A percentile compares a stretch with the other conserved stretches of the same genome.
Evolutionary conservation across 1,140 invertebrate species (phyloP).

Genomic region (Trichogramma pretiosum): DNA sequence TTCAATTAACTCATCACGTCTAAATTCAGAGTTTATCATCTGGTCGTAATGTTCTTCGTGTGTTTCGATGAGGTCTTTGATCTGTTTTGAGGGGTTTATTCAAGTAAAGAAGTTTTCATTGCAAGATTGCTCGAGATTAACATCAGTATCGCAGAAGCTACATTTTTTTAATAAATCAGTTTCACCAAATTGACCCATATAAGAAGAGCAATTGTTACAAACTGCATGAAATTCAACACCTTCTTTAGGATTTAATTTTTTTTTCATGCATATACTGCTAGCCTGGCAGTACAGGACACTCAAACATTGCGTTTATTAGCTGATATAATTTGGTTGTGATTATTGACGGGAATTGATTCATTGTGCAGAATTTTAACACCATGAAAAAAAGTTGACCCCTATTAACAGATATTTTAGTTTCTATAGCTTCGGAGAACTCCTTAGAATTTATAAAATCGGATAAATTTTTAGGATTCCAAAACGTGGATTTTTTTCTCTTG

Average conservation of each 20-base stretch:
- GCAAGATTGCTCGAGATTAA: background rate
- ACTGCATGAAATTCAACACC: conserved; percentile 5
- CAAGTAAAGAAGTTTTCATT: background rate
- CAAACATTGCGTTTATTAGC: conserved; percentile 5
- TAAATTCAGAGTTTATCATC: background rate
- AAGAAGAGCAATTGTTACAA: conserved; percentile 2
- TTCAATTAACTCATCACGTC: background rate
- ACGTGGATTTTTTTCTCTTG: no score
- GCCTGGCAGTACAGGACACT: conserved; percentile 2
- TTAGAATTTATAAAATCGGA: background rate
- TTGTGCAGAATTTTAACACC: conserved; percentile 6
- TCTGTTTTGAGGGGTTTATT: conserved; percentile 6
- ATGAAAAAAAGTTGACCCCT: conserved; percentile 1
- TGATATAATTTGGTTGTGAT: conserved; percentile 7
- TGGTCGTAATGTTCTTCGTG: background rate
- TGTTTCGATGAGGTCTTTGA: background rate
- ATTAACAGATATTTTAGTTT: background rate
- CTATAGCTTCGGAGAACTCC: background rate
- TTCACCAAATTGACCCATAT: background rate
- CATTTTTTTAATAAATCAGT: background rate
- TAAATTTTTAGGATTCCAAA: background rate
- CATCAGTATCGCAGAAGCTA: background rate
- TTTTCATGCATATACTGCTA: background rate
- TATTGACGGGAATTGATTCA: background rate
- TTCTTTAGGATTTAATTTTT: background rate